Conservation (phyloP, 1,140 invertebrate genomes). For the Samia ricini region DNA sequence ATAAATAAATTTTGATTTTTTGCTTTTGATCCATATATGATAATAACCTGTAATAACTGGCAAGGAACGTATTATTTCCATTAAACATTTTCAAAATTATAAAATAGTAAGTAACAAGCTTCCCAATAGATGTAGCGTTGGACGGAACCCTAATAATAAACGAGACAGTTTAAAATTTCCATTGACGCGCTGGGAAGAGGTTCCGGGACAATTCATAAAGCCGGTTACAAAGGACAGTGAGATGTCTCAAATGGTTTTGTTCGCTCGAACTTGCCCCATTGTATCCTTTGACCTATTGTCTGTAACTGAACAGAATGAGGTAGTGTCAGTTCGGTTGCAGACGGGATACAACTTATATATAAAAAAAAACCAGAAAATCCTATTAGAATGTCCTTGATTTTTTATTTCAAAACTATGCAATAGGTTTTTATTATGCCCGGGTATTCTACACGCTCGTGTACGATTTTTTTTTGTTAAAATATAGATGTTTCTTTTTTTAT, state of each 20-base stretch:
- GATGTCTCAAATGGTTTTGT: conserved; percentile 24
- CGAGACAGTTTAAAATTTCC: conserved; percentile 20
- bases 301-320: conserved; percentile 17
- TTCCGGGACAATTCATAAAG: conserved; percentile 24
- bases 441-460: too few relatives aligned
- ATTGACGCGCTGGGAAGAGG: conserved; percentile 17
- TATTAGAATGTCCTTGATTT: too few relatives aligned
- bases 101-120: background rate
- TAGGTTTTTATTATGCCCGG: too few relatives aligned
- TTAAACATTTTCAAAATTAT: too few relatives aligned
- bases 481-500: too few relatives aligned
- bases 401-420: too few relatives aligned
- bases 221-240: conserved; percentile 20
- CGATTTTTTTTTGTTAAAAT: too few relatives aligned
- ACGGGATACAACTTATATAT: background rate
- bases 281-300: conserved; percentile 16
- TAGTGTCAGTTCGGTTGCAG: conserved; percentile 17
- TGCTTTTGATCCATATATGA: too few relatives aligned
- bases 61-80: too few relatives aligned
- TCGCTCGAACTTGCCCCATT: conserved; percentile 18
- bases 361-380: too few relatives aligned
- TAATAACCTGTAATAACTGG: too few relatives aligned
- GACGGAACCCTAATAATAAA: conserved; percentile 11
- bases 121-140: background rate
- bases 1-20: too few relatives aligned